Conservation (phyloP, 2,888 invertebrate species). For the Mechanitis mazaeus region DNA sequence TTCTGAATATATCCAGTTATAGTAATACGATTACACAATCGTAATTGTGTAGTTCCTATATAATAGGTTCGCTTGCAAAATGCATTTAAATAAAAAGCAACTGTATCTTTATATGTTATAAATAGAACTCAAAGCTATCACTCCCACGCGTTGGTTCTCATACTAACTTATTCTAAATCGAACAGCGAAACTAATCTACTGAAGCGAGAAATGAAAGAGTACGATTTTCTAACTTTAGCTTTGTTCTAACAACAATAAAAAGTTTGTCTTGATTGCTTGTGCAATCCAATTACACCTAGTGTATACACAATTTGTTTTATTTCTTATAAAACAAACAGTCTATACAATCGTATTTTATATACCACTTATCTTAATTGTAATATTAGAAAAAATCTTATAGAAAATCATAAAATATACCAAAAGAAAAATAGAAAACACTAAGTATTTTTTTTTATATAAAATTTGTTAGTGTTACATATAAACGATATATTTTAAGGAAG, state of each 20-base stretch:
- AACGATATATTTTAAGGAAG: neutral
- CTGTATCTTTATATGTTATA: neutral
- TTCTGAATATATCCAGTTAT: too few species aligned
- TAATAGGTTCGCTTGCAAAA: too few species aligned
- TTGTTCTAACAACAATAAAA: conserved; percentile 7
- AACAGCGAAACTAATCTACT: conserved; percentile 9
- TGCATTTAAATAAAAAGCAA: too few species aligned
- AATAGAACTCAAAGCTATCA: neutral
- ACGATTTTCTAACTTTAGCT: conserved; percentile 11
- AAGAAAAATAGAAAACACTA: too few species aligned
- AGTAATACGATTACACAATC: too few species aligned
- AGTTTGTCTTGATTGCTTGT: conserved; percentile 12
- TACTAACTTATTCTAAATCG: conserved; percentile 8
- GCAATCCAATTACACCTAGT: conserved; percentile 4
- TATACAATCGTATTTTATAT: too few species aligned
- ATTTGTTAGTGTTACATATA: neutral
- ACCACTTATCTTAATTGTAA: too few species aligned
- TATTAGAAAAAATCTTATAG: too few species aligned
- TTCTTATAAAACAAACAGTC: neutral
- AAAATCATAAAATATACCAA: too few species aligned
- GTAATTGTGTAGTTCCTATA: too few species aligned
- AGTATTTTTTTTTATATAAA: too few species aligned
- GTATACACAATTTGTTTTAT: neutral
- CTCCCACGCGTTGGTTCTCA: neutral
- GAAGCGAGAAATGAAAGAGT: conserved; percentile 19